phyloP scores from a whole-genome alignment of 2,888 invertebrate species.

The Drosophila kokeensis region DNA sequence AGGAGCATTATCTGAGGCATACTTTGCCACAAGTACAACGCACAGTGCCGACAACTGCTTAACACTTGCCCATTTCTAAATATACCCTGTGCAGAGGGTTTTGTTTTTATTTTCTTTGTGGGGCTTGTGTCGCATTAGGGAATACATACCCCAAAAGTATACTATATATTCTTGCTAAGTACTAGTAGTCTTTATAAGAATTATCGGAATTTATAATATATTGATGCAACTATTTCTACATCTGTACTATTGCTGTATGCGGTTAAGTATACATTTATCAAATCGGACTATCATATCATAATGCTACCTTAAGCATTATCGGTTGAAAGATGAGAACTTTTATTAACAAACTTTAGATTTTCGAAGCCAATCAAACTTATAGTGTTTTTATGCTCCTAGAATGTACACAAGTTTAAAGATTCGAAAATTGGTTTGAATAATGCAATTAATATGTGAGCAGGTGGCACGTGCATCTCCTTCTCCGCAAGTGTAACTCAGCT shows the following conservation, averaged over 20 bases:
- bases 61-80: conserved; percentile 63
- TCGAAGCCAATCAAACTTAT: not conserved
- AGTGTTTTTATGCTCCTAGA: not conserved
- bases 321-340: not conserved
- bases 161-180: not conserved
- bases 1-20: conserved; percentile 15
- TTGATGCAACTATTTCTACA: not conserved
- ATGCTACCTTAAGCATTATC: not conserved
- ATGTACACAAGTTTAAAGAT: not conserved
- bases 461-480: not conserved
- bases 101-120: not conserved
- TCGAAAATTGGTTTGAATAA: not conserved
- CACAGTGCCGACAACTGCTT: conserved; percentile 51
- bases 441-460: not conserved
- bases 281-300: not conserved
- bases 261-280: too few species aligned
- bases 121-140: not conserved
- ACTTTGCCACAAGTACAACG: conserved; percentile 43
- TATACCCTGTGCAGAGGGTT: not conserved
- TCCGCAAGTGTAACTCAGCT: not conserved
- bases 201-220: not conserved
- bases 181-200: not conserved
- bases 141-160: not conserved
- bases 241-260: not conserved
- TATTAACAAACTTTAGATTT: not conserved